Base-by-base conservation (phyloP, 2,888 invertebrate species). In the Laspeyria flexula region DNA sequence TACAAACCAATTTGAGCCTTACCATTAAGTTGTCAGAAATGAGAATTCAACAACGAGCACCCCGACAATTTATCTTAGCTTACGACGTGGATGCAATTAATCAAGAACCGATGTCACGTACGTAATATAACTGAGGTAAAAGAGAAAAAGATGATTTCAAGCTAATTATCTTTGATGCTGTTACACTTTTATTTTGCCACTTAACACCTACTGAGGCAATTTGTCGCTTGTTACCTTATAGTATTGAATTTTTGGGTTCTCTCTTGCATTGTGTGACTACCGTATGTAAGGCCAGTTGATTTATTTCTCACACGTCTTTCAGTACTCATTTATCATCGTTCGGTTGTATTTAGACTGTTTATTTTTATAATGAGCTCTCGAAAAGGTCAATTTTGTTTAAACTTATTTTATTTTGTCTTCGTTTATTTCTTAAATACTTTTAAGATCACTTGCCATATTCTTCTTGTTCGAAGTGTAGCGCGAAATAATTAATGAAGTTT, bases 41-140 rank as follows among this genome's bases (percentile, higher is more conserved):
- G 70, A 65, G 65, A 79, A 72, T 75, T 60, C 73, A 66, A 55
- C 59, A 62, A 51, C 60, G 58, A 44, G 58, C 49, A 50, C 52
- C 50, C 31, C 56, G 60, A 67, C 81, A 86, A 88, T 90, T 88
- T 89, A 90, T 90, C 90, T 89, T 85, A 74, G 75, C 78, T 79
- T 81, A 83, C 82, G 83, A 85, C 85, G 81, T 79, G 76, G 80
- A 77, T 79, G 89, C 88, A 88, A 90, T 90, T 90, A 90, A 90
- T 90, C 90, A 90, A 88, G 78, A 66, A 79, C 78, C 83, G 86
- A 86, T 90, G 90, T 90, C 90, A 88, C 85, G 84, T 86, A 78
- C 79, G 79, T 81, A 83, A 82, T 83, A 86, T 84, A 82, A 78
- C 69, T 73, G 68, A 77, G 85, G 82, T 87, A 89, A 86, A 67